Evolutionary conservation across 2,113 vertebrate species (phyloP).

Genomic region (Seriola dumerili): DNA sequence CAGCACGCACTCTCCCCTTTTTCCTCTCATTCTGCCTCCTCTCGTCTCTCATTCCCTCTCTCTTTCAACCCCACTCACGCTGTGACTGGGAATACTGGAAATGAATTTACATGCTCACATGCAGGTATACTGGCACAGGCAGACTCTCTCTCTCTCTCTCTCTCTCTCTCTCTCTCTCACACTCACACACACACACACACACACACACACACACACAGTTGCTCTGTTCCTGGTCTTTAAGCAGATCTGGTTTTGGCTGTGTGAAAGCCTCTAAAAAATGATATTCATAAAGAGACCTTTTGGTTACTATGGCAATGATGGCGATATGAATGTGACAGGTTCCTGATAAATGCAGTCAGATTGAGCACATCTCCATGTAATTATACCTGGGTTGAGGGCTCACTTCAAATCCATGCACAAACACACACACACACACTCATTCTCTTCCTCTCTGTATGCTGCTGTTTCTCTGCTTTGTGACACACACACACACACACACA

Average conservation of each 20-base stretch:
- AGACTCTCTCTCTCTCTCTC: too few species aligned
- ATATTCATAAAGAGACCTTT: constrained; percentile 76
- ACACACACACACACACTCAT: neutral
- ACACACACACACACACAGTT: constrained; percentile 18
- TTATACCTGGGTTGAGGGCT: constrained; percentile 65
- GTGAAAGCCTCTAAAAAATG: constrained; percentile 61
- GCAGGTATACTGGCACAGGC: constrained; percentile 45
- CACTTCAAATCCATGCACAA: constrained; percentile 48
- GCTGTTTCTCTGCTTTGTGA: neutral
- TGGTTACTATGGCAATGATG: constrained; percentile 80
- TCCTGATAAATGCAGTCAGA: constrained; percentile 60
- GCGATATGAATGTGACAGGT: constrained; percentile 65
- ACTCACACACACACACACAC: constrained; percentile 9
- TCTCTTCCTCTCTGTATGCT: constrained; percentile 1
- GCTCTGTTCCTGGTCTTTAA: constrained; percentile 56
- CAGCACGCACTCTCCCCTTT: constrained; percentile 19
- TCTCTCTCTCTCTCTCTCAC: too few species aligned
- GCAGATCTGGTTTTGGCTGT: constrained; percentile 53
- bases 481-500: constrained; percentile 1
- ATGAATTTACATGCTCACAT: constrained; percentile 63
- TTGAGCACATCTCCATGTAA: constrained; percentile 68
- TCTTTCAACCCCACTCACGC: constrained; percentile 42
- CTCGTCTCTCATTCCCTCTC: constrained; percentile 33
- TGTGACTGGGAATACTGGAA: constrained; percentile 66
- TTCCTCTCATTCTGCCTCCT: constrained; percentile 12